A percentile compares a stretch with the other conserved stretches of the same genome.
Conservation (phyloP, 2,113 vertebrate species). For the Clarias gariepinus region DNA sequence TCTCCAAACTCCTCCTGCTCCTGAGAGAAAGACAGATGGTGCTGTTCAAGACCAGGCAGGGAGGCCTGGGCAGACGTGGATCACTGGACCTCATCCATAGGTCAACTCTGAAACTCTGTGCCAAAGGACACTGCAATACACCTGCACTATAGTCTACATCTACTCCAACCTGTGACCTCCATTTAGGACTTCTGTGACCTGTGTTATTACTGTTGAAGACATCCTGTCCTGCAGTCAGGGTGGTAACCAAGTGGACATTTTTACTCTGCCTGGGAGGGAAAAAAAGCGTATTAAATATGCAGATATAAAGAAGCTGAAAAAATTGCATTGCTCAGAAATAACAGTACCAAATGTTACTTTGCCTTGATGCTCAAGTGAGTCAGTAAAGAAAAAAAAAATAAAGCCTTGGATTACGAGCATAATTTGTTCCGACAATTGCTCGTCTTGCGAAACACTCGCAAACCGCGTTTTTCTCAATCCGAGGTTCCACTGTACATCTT, state of each 20-base stretch:
- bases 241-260: background rate
- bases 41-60: conserved; percentile 40
- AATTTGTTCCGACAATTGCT: too few relatives aligned
- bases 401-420: too few relatives aligned
- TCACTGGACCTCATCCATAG: conserved; percentile 41
- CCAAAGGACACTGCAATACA: conserved; percentile 31
- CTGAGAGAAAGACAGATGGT: conserved; percentile 45
- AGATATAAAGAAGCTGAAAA: background rate
- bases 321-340: background rate
- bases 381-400: background rate
- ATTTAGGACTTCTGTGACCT: background rate
- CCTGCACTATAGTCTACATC: conserved; percentile 10
- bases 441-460: too few relatives aligned
- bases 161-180: conserved; percentile 11
- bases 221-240: background rate
- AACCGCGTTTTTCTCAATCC: too few relatives aligned
- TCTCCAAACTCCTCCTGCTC: conserved; percentile 31
- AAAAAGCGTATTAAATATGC: too few relatives aligned
- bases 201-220: background rate
- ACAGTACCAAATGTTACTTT: background rate
- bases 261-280: too few relatives aligned
- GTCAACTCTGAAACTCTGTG: conserved; percentile 33
- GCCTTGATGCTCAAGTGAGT: background rate
- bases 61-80: conserved; percentile 32
- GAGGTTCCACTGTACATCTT: too few relatives aligned